Percentiles rank a stretch among this genome's conserved stretches.
These are phyloP conservation scores for Papilio polytes DNA, from an alignment of 1,140 invertebrate genomes.

Conservation along the genomic window DNA sequence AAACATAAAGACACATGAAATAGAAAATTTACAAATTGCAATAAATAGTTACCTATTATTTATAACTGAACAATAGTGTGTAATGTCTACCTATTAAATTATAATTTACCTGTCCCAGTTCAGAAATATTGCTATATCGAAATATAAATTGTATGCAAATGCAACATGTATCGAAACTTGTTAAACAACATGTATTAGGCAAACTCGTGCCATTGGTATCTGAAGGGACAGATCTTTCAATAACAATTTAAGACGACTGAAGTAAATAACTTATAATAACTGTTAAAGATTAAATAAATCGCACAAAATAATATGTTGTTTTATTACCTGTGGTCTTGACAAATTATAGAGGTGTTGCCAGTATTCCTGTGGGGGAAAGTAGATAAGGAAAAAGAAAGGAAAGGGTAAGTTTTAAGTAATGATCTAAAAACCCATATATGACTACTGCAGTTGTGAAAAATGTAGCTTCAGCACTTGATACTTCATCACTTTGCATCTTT, in stretches of 20 bases:
- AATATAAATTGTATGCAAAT: neutral
- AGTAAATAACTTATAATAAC: slow-evolving; percentile 80
- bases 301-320: slow-evolving; percentile 76
- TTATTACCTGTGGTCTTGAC: slow-evolving; percentile 48
- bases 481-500: too few relatives aligned
- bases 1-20: slow-evolving; percentile 53
- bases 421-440: neutral
- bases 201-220: slow-evolving; percentile 44
- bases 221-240: slow-evolving; percentile 57
- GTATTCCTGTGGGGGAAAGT: neutral
- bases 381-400: neutral
- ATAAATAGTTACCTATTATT: slow-evolving; percentile 70
- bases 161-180: neutral
- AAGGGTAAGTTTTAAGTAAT: neutral
- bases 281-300: slow-evolving; percentile 82
- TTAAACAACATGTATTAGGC: slow-evolving; percentile 24
- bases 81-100: slow-evolving; percentile 48
- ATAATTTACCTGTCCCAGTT: slow-evolving; percentile 47
- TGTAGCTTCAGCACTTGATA: too few relatives aligned
- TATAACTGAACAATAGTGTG: slow-evolving; percentile 55
- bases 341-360: neutral
- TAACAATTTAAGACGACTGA: slow-evolving; percentile 79
- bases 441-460: too few relatives aligned
- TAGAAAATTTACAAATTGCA: slow-evolving; percentile 58
- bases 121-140: slow-evolving; percentile 40